Percentiles rank a stretch among this genome's conserved stretches.
phyloP scores from a whole-genome alignment of 1,140 invertebrate genomes.

The Papilio glaucus region DNA sequence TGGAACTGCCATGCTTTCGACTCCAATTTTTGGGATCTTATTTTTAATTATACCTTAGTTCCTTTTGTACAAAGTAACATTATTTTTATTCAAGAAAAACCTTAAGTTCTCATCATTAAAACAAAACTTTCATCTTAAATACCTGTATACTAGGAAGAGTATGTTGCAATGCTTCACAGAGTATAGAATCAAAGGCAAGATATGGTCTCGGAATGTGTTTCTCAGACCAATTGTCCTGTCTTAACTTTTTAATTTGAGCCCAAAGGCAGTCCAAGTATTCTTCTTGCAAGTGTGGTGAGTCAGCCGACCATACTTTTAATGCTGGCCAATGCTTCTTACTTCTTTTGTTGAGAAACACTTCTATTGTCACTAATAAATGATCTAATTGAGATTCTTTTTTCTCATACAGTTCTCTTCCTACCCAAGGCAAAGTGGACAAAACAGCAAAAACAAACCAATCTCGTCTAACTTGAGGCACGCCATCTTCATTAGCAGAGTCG shows the following conservation, averaged over 20 bases:
- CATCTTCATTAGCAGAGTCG: conserved; percentile 96
- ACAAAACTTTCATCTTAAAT: conserved; percentile 32
- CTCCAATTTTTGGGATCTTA: too few relatives aligned
- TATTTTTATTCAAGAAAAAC: too few relatives aligned
- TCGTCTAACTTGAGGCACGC: conserved; percentile 93
- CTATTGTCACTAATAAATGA: conserved; percentile 95
- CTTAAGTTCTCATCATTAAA: too few relatives aligned
- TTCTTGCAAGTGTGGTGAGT: conserved; percentile 97
- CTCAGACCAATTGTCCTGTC: conserved; percentile 98
- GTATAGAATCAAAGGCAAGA: conserved; percentile 96
- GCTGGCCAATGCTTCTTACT: conserved; percentile 96
- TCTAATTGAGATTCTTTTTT: conserved; percentile 98
- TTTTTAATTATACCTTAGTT: too few relatives aligned
- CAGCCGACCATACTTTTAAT: conserved; percentile 95
- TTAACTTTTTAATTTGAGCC: conserved; percentile 95
- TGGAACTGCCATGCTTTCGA: too few relatives aligned
- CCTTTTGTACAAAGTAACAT: too few relatives aligned
- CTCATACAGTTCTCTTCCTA: conserved; percentile 97
- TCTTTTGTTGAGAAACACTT: conserved; percentile 97
- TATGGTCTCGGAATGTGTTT: conserved; percentile 98
- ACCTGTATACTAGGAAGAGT: conserved; percentile 93
- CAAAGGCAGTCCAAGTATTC: conserved; percentile 99
- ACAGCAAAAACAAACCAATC: conserved; percentile 99
- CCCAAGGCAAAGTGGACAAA: conserved; percentile 96
- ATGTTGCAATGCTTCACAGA: conserved; percentile 98